phyloP scores from a whole-genome alignment of 2,888 invertebrate genomes.

The Elegia similella region DNA sequence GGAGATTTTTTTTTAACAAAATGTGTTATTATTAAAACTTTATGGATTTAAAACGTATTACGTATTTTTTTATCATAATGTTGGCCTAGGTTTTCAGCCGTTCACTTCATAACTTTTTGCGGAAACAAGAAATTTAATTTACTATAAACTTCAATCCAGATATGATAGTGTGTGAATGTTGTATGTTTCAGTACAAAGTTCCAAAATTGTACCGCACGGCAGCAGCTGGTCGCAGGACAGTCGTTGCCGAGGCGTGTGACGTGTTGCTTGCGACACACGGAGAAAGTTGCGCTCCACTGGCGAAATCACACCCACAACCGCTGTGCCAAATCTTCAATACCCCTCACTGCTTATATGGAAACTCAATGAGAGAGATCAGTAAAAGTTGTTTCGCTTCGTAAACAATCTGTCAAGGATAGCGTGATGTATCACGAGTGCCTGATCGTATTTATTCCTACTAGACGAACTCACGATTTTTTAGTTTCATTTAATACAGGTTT shows the following conservation, averaged over 20 bases:
- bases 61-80: too few species aligned
- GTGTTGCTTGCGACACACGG: slow-evolving; percentile 57
- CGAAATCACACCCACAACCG: slow-evolving; percentile 76
- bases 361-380: slow-evolving; percentile 49
- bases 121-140: too few species aligned
- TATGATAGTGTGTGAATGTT: not conserved
- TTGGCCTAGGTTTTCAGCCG: too few species aligned
- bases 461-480: not conserved
- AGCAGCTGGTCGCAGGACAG: slow-evolving; percentile 16
- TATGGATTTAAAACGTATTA: too few species aligned
- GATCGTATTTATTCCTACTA: slow-evolving; percentile 22
- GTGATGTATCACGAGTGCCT: slow-evolving; percentile 32
- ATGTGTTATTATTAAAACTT: too few species aligned
- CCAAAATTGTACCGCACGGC: not conserved
- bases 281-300: slow-evolving; percentile 73
- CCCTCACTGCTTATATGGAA: slow-evolving; percentile 55
- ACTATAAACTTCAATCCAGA: too few species aligned
- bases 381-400: slow-evolving; percentile 61
- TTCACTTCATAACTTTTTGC: too few species aligned
- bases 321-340: slow-evolving; percentile 70
- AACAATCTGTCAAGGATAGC: slow-evolving; percentile 27
- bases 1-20: not conserved
- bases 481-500: slow-evolving; percentile 15
- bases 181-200: not conserved
- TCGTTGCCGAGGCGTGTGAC: slow-evolving; percentile 21